phyloP scores from a whole-genome alignment of 2,113 vertebrate species.

The Oxyura jamaicensis region DNA sequence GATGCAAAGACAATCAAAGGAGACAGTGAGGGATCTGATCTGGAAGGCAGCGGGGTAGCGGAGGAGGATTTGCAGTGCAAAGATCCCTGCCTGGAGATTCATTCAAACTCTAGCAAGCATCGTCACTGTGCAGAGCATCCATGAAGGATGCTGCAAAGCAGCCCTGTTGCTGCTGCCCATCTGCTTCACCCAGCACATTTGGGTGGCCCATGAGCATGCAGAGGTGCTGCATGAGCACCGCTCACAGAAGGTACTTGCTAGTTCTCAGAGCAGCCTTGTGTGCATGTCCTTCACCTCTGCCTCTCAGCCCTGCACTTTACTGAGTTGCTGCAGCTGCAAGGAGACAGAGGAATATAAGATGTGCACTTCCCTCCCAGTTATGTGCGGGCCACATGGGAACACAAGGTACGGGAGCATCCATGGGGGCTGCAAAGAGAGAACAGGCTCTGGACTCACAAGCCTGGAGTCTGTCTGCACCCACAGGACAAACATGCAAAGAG shows the following conservation, averaged over 20 bases:
- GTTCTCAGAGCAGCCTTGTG: not conserved
- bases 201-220: not conserved
- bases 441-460: not conserved
- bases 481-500: not conserved
- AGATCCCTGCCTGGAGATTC: not conserved
- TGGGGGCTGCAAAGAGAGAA: not conserved
- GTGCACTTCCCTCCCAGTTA: not conserved
- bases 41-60: not conserved
- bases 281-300: not conserved
- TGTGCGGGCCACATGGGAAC: not conserved
- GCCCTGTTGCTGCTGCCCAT: not conserved
- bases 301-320: not conserved
- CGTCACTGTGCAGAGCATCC: not conserved
- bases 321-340: not conserved
- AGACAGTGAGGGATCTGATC: not conserved
- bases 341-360: not conserved
- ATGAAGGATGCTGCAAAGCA: not conserved
- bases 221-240: not conserved
- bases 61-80: not conserved
- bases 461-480: not conserved
- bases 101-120: not conserved
- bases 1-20: not conserved
- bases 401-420: rapidly evolving
- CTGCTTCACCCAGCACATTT: not conserved
- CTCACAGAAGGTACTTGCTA: not conserved